phyloP scores from a whole-genome alignment of 2,888 invertebrate species.

The Mechanitis mazaeus region DNA sequence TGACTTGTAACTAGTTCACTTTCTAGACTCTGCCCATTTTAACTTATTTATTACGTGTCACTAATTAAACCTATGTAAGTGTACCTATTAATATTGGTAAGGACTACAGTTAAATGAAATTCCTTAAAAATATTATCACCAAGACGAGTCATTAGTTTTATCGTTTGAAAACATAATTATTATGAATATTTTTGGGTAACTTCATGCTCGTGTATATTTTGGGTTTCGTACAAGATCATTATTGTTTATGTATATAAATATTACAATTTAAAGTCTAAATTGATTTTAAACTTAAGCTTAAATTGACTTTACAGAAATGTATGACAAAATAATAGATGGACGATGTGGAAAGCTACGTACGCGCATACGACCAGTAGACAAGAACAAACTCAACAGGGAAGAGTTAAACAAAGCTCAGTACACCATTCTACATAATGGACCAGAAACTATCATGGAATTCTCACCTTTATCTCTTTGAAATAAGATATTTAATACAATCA shows the following conservation, averaged over 20 bases:
- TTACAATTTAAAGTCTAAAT: too few species aligned
- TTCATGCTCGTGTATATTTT: too few species aligned
- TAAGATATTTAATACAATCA: constrained; percentile 9
- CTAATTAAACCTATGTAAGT: too few species aligned
- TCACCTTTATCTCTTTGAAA: constrained; percentile 29
- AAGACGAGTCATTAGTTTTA: too few species aligned
- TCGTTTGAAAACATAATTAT: too few species aligned
- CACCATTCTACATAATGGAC: constrained; percentile 48
- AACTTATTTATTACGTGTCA: background rate
- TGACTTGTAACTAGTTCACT: constrained; percentile 6
- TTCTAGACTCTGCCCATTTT: constrained; percentile 5
- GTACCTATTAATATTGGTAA: too few species aligned
- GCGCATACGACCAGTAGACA: constrained; percentile 56
- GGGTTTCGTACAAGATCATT: too few species aligned
- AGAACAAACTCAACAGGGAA: constrained; percentile 52
- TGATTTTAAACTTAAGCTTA: background rate
- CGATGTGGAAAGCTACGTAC: constrained; percentile 64
- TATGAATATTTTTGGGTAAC: too few species aligned
- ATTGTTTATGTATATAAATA: too few species aligned
- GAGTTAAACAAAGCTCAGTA: constrained; percentile 62
- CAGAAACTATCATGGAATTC: constrained; percentile 54
- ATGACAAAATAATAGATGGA: constrained; percentile 61
- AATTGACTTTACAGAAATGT: constrained; percentile 47
- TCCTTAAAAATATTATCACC: too few species aligned
- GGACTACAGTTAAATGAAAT: too few species aligned